phyloP scores from a whole-genome alignment of 2,113 vertebrate genomes.

The Trematomus loennbergii region DNA sequence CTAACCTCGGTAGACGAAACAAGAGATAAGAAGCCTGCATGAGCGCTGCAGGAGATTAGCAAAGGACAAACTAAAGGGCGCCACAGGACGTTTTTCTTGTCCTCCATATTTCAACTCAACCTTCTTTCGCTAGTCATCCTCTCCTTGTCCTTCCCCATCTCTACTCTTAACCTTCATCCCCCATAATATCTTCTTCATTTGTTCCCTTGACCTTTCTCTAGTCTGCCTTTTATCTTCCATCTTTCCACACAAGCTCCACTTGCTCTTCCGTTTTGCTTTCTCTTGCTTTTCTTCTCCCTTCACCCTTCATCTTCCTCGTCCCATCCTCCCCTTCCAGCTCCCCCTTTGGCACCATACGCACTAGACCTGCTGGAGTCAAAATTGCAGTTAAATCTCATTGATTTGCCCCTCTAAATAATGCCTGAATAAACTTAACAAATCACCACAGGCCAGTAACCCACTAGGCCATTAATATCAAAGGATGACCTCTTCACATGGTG shows the following conservation, averaged over 20 bases:
- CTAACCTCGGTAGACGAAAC: constrained; percentile 35
- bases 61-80: constrained; percentile 26
- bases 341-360: not conserved
- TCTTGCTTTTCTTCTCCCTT: not conserved
- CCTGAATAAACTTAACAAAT: constrained; percentile 76
- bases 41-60: constrained; percentile 21
- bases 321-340: not conserved
- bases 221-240: not conserved
- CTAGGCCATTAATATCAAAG: constrained; percentile 65
- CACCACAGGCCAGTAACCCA: constrained; percentile 70
- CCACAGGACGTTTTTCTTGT: not conserved
- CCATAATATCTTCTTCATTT: not conserved
- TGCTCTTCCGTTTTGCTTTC: not conserved
- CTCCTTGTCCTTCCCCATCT: not conserved
- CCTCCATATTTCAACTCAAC: constrained; percentile 44
- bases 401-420: constrained; percentile 73
- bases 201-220: not conserved
- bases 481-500: constrained; percentile 51
- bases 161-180: constrained; percentile 5
- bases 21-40: constrained; percentile 21
- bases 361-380: constrained; percentile 32
- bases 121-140: constrained; percentile 23
- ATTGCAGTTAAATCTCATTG: constrained; percentile 63
- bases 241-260: not conserved
- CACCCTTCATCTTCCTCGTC: not conserved